phyloP scores from a whole-genome alignment of 2,113 vertebrate genomes.

The Rafetus swinhoei region DNA sequence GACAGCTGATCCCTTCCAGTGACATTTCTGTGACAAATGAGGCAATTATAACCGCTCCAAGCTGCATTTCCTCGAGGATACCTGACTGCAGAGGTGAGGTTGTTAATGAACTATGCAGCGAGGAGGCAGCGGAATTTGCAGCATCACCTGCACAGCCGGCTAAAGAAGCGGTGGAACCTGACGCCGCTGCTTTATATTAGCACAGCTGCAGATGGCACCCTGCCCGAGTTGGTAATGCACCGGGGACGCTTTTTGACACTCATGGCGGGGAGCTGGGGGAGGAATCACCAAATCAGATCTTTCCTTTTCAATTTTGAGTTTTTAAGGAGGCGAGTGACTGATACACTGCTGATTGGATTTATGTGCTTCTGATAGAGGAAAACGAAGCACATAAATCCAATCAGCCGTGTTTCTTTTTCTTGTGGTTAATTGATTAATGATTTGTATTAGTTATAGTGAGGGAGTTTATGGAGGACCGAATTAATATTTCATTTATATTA shows the following conservation, averaged over 20 bases:
- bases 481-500: constrained; percentile 48
- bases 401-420: background rate
- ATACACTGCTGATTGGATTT: background rate
- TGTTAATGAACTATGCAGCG: background rate
- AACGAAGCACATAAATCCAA: no score
- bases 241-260: rapidly evolving
- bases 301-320: background rate
- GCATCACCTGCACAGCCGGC: background rate
- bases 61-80: background rate
- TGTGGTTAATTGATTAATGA: constrained; percentile 42
- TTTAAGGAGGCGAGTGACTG: background rate
- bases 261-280: background rate
- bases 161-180: background rate
- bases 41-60: background rate
- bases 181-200: background rate
- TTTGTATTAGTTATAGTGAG: constrained; percentile 24
- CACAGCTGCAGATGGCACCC: background rate
- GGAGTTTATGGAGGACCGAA: constrained; percentile 15
- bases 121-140: background rate
- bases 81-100: background rate
- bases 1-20: background rate
- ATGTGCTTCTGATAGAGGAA: background rate
- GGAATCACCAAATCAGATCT: rapidly evolving
- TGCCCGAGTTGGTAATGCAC: background rate
- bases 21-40: background rate